Conservation (phyloP, 2,888 invertebrate species). For the Thymelicus sylvestris region DNA sequence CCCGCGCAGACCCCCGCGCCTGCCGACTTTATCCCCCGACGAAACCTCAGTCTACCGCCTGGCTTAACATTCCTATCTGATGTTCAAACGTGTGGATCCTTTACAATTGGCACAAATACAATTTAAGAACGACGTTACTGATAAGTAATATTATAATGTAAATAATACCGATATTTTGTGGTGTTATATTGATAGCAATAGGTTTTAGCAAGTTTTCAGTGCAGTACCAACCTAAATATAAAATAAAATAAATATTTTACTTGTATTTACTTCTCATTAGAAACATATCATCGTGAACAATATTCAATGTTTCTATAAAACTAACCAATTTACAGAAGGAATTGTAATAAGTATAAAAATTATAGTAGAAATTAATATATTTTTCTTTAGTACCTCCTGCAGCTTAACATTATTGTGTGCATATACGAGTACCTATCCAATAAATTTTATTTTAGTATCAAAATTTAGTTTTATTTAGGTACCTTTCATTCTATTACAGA, state of each 20-base stretch:
- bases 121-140: conserved; percentile 31
- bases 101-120: conserved; percentile 41
- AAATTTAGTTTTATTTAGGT: conserved; percentile 29
- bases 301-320: conserved; percentile 29
- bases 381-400: conserved; percentile 23
- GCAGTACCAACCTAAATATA: conserved; percentile 11
- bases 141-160: conserved; percentile 42
- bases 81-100: conserved; percentile 36
- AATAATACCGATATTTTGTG: conserved; percentile 42
- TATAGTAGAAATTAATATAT: conserved; percentile 15
- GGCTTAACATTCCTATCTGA: conserved; percentile 53
- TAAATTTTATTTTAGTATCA: conserved; percentile 36
- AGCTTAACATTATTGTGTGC: conserved; percentile 25
- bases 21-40: conserved; percentile 84
- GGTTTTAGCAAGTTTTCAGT: conserved; percentile 30
- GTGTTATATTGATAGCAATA: conserved; percentile 35
- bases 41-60: conserved; percentile 78
- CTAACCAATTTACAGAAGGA: conserved; percentile 26
- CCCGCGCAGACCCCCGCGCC: conserved; percentile 86
- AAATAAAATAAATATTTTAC: conserved; percentile 24
- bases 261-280: conserved; percentile 27
- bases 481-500: neutral
- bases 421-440: conserved; percentile 24
- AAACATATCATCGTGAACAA: conserved; percentile 33
- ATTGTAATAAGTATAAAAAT: conserved; percentile 26